Base-by-base conservation (phyloP, 2,797 vertebrate species). In the Tangara arthus region DNA sequence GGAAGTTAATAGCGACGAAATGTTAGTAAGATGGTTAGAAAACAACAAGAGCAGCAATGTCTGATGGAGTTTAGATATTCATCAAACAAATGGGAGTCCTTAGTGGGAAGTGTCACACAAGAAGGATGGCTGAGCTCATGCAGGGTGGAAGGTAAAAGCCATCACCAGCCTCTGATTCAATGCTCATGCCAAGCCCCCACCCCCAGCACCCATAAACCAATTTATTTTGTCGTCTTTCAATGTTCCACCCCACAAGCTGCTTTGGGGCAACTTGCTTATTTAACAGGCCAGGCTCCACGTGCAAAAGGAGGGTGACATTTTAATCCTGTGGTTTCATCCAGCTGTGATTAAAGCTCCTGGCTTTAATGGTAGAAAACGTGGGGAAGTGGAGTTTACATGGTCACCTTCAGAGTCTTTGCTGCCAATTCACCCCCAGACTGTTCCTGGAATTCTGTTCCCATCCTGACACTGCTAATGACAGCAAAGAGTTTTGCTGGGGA, bases 1-100 rank as follows among this genome's bases (percentile, higher is more conserved):
- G 75, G 90, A 92, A 92, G 94, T 83, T 95, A 97, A 96, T 87
- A 95, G 94, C 94, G 95, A 87, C 82, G 70, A 97, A 97, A 95
- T 94, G 91, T 93, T 94, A 82, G 85, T 37, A 55, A 91, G 96
- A 92, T 83, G 89, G 78, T 56, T 96, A 2, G 13, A 75, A 95
- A 95, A 60, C 53, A 92, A 85, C 89, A 66, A 46, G 83, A 86
- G 65, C 73, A 93, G 90, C 59, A 91, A 93, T 82, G 93, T 75
- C 89, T 96, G 93, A 53, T 82, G 70, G 82, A 82, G 87, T 87
- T 96, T 60, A 82, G 94, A 95, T 96, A 96, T 95, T 96, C 87
- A 97, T 97, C 96, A 97, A 94, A 81, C 71, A 96, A 95, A 94
- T 95, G 94, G 55, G 77, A 83, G 76, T 63, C 37, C 32, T 95